Percentiles rank a stretch among this genome's conserved stretches.
Conservation (phyloP, 2,888 invertebrate species). For the Microctonus hyperodae region DNA sequence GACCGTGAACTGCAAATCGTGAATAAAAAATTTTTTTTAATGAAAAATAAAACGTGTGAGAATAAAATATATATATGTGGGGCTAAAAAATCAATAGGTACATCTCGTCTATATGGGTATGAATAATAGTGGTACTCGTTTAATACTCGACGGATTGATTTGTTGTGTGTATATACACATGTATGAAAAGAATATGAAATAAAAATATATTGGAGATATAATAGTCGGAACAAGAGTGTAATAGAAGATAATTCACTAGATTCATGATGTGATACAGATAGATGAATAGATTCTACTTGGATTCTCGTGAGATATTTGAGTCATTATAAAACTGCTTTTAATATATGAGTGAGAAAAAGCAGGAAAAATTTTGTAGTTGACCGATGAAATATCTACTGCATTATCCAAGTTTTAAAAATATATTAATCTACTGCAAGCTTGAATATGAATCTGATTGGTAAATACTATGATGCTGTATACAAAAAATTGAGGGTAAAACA, state of each 20-base stretch:
- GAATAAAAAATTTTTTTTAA: not conserved
- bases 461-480: not conserved
- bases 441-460: constrained; percentile 34
- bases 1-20: not conserved
- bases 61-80: not conserved
- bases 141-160: too few species aligned
- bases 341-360: constrained; percentile 6
- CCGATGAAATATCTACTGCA: constrained; percentile 22
- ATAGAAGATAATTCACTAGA: too few species aligned
- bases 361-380: constrained; percentile 26
- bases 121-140: too few species aligned
- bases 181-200: too few species aligned
- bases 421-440: constrained; percentile 34
- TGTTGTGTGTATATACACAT: too few species aligned
- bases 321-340: constrained; percentile 12
- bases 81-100: too few species aligned
- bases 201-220: too few species aligned
- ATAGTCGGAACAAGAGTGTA: too few species aligned
- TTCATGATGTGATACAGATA: too few species aligned
- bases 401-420: constrained; percentile 24
- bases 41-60: not conserved
- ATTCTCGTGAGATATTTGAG: not conserved
- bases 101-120: too few species aligned
- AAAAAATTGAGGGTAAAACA: constrained; percentile 14
- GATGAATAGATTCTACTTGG: not conserved